These are phyloP conservation scores for Scortum barcoo DNA, from an alignment of 2,113 vertebrate genomes.

Conservation along the genomic window DNA sequence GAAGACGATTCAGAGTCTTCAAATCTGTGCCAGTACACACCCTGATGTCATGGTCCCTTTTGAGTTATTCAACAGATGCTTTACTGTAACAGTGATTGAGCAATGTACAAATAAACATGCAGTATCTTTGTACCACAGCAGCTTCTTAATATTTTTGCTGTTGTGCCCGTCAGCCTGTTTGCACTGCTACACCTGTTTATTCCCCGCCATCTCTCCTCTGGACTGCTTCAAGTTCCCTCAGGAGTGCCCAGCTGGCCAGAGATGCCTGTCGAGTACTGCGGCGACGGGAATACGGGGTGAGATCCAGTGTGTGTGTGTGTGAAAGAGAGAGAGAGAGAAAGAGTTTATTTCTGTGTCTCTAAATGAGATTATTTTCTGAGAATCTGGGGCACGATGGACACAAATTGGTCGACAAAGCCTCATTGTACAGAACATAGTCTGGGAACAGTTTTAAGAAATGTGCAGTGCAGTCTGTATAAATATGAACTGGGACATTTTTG, in stretches of 20 bases:
- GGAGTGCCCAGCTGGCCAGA: constrained; percentile 79
- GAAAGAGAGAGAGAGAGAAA: not conserved
- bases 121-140: too few relatives aligned
- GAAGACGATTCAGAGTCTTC: not conserved
- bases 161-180: constrained; percentile 69
- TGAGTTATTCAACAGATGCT: too few relatives aligned
- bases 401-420: constrained; percentile 37
- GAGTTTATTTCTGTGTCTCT: constrained; percentile 9
- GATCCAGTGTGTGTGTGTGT: constrained; percentile 15
- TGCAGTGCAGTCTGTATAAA: not conserved
- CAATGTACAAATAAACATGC: too few relatives aligned
- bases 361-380: constrained; percentile 33
- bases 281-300: constrained; percentile 78
- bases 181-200: constrained; percentile 84
- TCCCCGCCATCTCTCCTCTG: constrained; percentile 83
- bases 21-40: not conserved
- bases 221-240: constrained; percentile 83
- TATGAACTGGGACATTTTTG: not conserved
- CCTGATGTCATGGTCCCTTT: not conserved
- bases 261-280: constrained; percentile 80
- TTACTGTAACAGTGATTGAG: too few relatives aligned
- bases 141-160: not conserved
- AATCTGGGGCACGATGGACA: constrained; percentile 21
- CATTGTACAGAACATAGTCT: constrained; percentile 10
- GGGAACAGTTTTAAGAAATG: constrained; percentile 10